phyloP scores from a whole-genome alignment of 2,888 invertebrate genomes.

The Gymnoscelis rufifasciata region DNA sequence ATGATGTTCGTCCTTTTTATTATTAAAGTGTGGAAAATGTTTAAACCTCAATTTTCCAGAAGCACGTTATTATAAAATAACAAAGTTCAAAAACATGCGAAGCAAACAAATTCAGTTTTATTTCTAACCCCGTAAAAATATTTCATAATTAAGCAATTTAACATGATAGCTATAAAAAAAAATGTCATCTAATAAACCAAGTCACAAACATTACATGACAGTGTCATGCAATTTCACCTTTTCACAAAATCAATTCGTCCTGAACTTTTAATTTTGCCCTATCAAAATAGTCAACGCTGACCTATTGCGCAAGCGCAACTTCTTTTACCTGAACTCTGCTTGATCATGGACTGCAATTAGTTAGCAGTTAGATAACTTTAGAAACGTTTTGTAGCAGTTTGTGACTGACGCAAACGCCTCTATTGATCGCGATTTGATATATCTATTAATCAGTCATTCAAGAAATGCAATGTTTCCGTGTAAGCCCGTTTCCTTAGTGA shows the following conservation, averaged over 20 bases:
- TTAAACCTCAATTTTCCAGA: too few species aligned
- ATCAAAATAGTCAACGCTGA: slow-evolving; percentile 29
- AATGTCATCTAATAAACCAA: too few species aligned
- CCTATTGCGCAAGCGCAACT: slow-evolving; percentile 29
- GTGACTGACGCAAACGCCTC: slow-evolving; percentile 29
- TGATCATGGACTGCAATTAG: slow-evolving; percentile 47
- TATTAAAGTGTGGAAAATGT: too few species aligned
- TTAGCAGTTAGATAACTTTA: slow-evolving; percentile 42
- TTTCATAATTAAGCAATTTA: too few species aligned
- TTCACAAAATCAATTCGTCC: slow-evolving; percentile 2
- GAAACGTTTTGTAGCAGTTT: slow-evolving; percentile 26
- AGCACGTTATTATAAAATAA: too few species aligned
- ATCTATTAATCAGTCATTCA: slow-evolving; percentile 13
- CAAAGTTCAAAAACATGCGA: too few species aligned
- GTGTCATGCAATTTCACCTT: not conserved
- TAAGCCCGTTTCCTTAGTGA: not conserved
- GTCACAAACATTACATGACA: too few species aligned
- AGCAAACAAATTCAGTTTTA: too few species aligned
- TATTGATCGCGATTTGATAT: slow-evolving; percentile 26
- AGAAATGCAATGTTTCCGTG: slow-evolving; percentile 9
- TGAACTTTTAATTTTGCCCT: slow-evolving; percentile 26
- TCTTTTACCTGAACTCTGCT: slow-evolving; percentile 34
- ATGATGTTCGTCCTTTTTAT: too few species aligned
- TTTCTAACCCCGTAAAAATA: too few species aligned
- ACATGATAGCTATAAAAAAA: too few species aligned